Evolutionary conservation across 2,888 invertebrate genomes (phyloP), one percentile per base, ranked within the genome.

Genomic region (Theretra japonica): DNA sequence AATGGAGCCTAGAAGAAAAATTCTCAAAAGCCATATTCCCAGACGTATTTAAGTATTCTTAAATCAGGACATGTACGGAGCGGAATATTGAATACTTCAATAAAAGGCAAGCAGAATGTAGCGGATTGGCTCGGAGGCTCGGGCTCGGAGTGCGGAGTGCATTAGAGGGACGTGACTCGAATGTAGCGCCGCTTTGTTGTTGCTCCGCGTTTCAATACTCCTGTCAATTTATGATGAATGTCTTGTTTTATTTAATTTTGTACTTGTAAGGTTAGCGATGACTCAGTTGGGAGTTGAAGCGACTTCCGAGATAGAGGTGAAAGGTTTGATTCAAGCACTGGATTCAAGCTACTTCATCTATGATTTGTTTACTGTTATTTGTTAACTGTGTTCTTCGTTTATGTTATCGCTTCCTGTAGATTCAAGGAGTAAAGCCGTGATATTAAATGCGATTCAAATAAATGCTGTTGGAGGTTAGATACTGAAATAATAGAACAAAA

Each of bases 101-200:
- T 71, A 71, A 71, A 71, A 71, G 70, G 70, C 33, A 71, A 71
- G 65, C 53, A 71, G 70, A 71, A 71, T 65, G 70, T 65, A 71
- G 70, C 70, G 50, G 56, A 56, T 65, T 56, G 60, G 30, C 48
- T 65, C 33, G 30, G 21, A 62, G 60, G 28, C 70, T 70, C 1
- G 48, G 68, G 23, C 17, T 8, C 17, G 30, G 30, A 62, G 62
- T 33, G 69, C 50, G 72, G 58, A 73, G 68, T 70, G 73, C 73
- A 70, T 73, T 73, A 73, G 73, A 21, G 53, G 48, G 8, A 70
- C 73, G 73, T 70, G 73, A 57, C 28, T 19, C 3, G 73, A 73
- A 73, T 73, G 17, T 28, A 41, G 25, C 70, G 48, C 25, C 21
- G 25, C 17, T 59, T 57, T 58, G 33, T 33, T 23, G 15, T 21